Percentiles rank a stretch among this genome's conserved stretches.
Evolutionary conservation across 2,113 vertebrate species (phyloP).

Genomic region (Argyrosomus japonicus): DNA sequence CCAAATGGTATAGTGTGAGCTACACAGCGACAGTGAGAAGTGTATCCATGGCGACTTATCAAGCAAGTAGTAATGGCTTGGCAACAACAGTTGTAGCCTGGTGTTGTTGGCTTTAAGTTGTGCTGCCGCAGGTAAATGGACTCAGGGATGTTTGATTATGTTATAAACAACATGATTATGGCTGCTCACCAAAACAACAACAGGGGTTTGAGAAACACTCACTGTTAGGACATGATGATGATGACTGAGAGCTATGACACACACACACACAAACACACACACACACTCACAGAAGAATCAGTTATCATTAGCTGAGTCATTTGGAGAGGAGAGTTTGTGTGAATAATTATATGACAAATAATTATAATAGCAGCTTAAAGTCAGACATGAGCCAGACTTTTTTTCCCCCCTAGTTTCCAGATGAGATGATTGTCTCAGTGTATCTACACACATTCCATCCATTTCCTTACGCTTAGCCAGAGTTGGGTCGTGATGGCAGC

Average conservation of each 20-base stretch:
- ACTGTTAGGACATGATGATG: not conserved
- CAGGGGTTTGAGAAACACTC: not conserved
- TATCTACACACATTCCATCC: no score
- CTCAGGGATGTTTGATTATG: not conserved
- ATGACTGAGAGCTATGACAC: not conserved
- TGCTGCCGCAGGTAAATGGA: slow-evolving; percentile 6
- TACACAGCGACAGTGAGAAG: slow-evolving; percentile 1
- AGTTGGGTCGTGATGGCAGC: no score
- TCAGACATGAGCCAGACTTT: not conserved
- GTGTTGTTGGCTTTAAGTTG: not conserved
- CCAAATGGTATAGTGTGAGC: slow-evolving; percentile 12
- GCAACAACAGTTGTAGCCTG: not conserved
- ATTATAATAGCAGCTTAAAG: not conserved
- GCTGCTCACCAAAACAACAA: not conserved
- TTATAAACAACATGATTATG: not conserved
- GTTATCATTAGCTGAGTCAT: slow-evolving; percentile 15
- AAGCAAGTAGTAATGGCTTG: slow-evolving; percentile 9
- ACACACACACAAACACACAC: not conserved
- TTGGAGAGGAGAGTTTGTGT: not conserved
- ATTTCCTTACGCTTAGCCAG: no score
- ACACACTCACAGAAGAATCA: not conserved
- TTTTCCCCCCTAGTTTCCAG: no score
- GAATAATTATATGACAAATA: not conserved
- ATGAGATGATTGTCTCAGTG: no score
- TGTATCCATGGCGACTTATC: slow-evolving; percentile 31